Conservation (phyloP, 1,140 invertebrate species). For the Heliconius congener region DNA sequence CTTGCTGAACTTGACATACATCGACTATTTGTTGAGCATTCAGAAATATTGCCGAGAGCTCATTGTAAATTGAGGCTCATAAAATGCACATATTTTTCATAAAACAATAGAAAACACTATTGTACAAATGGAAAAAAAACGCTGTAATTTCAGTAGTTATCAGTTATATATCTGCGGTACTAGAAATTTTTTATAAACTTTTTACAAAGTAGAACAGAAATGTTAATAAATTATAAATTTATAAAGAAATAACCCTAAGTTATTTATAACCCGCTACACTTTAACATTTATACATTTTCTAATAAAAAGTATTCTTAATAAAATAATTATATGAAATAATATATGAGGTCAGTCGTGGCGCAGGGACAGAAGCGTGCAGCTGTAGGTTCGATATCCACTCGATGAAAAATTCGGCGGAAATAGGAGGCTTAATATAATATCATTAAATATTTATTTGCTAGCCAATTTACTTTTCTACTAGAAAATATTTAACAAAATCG, state of each 20-base stretch:
- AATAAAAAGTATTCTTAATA: too few species aligned
- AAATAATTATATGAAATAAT: too few species aligned
- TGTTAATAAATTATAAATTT: too few species aligned
- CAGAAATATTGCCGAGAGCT: neutral
- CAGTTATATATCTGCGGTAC: neutral
- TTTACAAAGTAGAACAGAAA: neutral
- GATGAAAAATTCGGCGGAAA: too few species aligned
- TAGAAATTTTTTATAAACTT: neutral
- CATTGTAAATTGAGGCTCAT: slow-evolving; percentile 1
- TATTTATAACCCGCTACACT: too few species aligned
- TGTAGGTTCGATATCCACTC: too few species aligned
- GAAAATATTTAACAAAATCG: neutral
- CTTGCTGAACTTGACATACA: slow-evolving; percentile 21
- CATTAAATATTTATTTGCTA: neutral
- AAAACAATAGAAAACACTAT: neutral
- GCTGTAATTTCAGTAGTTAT: neutral
- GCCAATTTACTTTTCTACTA: neutral
- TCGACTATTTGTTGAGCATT: neutral
- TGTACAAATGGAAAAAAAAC: neutral
- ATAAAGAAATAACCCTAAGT: too few species aligned
- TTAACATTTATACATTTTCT: too few species aligned
- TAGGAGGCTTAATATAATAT: too few species aligned
- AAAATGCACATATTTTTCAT: slow-evolving; percentile 10
- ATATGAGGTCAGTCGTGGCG: too few species aligned
- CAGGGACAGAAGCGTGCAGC: too few species aligned